Conservation (phyloP, 1,140 invertebrate species). For the Solenopsis invicta region DNA sequence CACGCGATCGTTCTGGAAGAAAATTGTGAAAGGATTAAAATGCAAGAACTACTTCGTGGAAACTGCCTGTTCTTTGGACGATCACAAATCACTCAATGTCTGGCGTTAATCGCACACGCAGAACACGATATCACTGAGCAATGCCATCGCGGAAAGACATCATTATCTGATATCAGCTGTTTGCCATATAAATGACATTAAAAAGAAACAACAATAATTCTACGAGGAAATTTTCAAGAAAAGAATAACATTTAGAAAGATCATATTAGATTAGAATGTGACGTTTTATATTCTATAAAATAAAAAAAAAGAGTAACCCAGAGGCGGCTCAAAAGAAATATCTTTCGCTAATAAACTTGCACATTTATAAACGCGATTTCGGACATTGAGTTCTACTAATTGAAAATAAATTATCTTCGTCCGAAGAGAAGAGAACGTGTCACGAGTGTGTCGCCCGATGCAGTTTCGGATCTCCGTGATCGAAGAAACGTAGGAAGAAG, state of each 20-base stretch:
- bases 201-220: neutral
- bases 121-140: slow-evolving; percentile 53
- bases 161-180: slow-evolving; percentile 45
- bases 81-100: slow-evolving; percentile 63
- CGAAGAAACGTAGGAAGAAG: slow-evolving; percentile 50
- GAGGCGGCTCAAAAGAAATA: neutral
- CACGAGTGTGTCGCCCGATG: slow-evolving; percentile 2
- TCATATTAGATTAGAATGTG: neutral
- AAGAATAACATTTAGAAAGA: neutral
- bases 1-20: slow-evolving; percentile 27
- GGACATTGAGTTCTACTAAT: neutral
- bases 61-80: slow-evolving; percentile 39
- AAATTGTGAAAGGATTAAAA: slow-evolving; percentile 61
- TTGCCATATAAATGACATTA: neutral
- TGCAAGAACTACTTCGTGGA: slow-evolving; percentile 52
- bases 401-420: slow-evolving; percentile 30
- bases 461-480: slow-evolving; percentile 47
- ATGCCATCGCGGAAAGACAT: slow-evolving; percentile 30
- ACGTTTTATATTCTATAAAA: neutral
- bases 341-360: neutral
- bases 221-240: neutral
- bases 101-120: slow-evolving; percentile 32
- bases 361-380: slow-evolving; percentile 27
- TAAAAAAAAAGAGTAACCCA: neutral
- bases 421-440: neutral